A percentile compares a stretch with the other conserved stretches of the same genome.
Conservation (phyloP, 2,888 invertebrate genomes). For the Hipparchia semele region DNA sequence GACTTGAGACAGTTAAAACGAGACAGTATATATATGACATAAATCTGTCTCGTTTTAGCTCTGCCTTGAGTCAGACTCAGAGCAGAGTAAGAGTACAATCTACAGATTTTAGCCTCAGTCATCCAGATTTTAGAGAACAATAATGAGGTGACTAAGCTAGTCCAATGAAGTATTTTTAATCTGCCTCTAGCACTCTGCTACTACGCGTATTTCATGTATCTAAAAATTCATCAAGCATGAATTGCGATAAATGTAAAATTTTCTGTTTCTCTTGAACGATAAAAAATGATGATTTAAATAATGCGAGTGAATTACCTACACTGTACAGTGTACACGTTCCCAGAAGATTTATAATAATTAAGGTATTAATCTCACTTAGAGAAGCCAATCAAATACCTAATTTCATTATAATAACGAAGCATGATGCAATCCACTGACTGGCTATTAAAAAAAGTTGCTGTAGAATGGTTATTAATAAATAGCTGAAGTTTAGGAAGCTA, state of each 20-base stretch:
- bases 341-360: neutral
- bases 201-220: neutral
- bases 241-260: conserved; percentile 9
- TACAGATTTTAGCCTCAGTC: too few relatives aligned
- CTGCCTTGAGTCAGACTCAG: too few relatives aligned
- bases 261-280: conserved; percentile 6
- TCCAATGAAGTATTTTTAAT: conserved; percentile 8
- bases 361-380: neutral
- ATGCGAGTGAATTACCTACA: neutral
- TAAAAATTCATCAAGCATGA: conserved; percentile 4
- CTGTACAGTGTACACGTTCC: neutral
- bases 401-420: neutral
- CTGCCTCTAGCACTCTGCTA: neutral
- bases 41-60: too few relatives aligned
- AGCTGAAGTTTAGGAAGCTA: neutral
- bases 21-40: too few relatives aligned
- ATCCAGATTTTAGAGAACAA: neutral
- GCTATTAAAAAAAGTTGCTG: neutral
- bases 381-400: neutral
- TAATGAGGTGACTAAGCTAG: conserved; percentile 3
- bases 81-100: too few relatives aligned
- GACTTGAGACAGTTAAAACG: too few relatives aligned
- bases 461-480: neutral
- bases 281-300: conserved; percentile 9
- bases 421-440: neutral